Evolutionary conservation across 1,140 invertebrate genomes (phyloP).

Genomic region (Anastrepha ludens): DNA sequence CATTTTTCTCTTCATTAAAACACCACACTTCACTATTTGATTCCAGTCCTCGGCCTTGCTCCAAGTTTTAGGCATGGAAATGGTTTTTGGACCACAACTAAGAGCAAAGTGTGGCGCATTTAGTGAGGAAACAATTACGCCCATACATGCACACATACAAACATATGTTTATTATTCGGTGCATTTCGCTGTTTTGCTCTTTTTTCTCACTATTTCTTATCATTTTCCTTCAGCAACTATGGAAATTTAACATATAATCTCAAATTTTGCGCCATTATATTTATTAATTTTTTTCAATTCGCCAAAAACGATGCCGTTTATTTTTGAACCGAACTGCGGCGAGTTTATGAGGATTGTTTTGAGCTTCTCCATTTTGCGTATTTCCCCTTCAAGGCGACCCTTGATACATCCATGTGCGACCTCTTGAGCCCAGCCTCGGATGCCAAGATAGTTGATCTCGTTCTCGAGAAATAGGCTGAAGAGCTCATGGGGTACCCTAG

Average conservation of each 20-base stretch:
- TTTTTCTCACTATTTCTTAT: neutral
- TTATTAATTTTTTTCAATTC: constrained; percentile 12
- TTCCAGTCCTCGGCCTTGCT: too few relatives aligned
- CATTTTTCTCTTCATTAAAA: too few relatives aligned
- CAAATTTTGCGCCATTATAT: neutral
- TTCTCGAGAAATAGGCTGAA: constrained; percentile 37
- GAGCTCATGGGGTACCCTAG: neutral
- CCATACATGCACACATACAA: neutral
- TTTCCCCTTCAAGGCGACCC: constrained; percentile 21
- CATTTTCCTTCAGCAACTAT: neutral
- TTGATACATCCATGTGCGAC: constrained; percentile 40
- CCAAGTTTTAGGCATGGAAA: too few relatives aligned
- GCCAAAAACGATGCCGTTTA: neutral
- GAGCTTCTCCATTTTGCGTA: constrained; percentile 21
- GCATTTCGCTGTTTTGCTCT: neutral
- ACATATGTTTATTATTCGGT: neutral
- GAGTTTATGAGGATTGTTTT: neutral
- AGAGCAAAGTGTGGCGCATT: neutral
- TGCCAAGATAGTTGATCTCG: constrained; percentile 20
- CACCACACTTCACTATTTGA: too few relatives aligned
- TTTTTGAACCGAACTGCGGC: constrained; percentile 22
- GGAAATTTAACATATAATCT: neutral
- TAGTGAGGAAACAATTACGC: neutral
- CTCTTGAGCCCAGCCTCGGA: constrained; percentile 43
- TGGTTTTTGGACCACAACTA: too few relatives aligned